Conservation (phyloP, 2,113 vertebrate species). For the Bos taurus region ARS-UCD2.0 NC_037331.1:18183001-18183500, state of each 20-base stretch:
- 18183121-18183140: not conserved
- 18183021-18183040: not conserved
- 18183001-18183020: not conserved
- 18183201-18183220: fast-evolving
- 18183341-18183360: not conserved
- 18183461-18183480: not conserved
- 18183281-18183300: not conserved
- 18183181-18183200: too few species aligned
- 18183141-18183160: not conserved
- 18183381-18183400: fast-evolving
- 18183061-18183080: not conserved
- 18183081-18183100: not conserved
- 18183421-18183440: not conserved
- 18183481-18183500: not conserved
- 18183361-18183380: not conserved
- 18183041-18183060: not conserved
- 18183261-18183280: not conserved
- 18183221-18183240: not conserved
- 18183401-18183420: not conserved
- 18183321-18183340: not conserved
- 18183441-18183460: not conserved
- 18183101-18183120: not conserved
- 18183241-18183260: not conserved
- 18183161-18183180: too few species aligned
- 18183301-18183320: not conserved